A percentile compares a stretch with the other conserved stretches of the same genome.
Evolutionary conservation across 2,113 vertebrate species (phyloP).

Genomic region (pig (Sus scrofa)): DNA sequence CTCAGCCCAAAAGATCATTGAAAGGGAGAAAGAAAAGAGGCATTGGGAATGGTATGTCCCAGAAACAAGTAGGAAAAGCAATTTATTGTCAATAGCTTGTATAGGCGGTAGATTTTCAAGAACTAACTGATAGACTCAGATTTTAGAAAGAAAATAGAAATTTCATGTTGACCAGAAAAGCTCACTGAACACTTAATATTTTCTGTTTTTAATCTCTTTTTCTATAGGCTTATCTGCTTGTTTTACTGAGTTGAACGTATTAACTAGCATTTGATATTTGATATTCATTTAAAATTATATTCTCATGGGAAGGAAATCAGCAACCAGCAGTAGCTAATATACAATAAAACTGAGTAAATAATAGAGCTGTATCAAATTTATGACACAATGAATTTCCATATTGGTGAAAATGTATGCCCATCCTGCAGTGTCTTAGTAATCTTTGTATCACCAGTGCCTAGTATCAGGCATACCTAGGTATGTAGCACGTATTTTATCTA

Average conservation of each 20-base stretch:
- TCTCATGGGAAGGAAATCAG: not conserved
- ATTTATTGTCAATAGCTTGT: not conserved
- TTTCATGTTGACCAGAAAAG: not conserved
- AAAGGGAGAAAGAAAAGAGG: not conserved
- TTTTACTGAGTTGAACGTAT: not conserved
- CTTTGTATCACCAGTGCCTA: not conserved
- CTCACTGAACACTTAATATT: not conserved
- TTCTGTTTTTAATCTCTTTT: not conserved
- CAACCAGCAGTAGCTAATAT: not conserved
- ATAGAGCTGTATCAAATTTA: conserved; percentile 13
- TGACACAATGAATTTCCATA: not conserved
- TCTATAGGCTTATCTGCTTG: not conserved
- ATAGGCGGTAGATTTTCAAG: not conserved
- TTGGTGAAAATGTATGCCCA: not conserved
- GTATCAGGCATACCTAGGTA: not conserved
- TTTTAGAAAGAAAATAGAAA: conserved; percentile 27
- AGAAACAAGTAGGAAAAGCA: not conserved
- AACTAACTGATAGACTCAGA: not conserved
- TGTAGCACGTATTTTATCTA: not conserved
- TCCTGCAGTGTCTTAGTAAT: not conserved
- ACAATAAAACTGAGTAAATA: not conserved
- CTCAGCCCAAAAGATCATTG: not conserved
- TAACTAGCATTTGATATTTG: not conserved
- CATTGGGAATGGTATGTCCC: not conserved
- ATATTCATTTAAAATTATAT: not conserved